Evolutionary conservation across 1,140 invertebrate genomes (phyloP).

Genomic region (Solen grandis): DNA sequence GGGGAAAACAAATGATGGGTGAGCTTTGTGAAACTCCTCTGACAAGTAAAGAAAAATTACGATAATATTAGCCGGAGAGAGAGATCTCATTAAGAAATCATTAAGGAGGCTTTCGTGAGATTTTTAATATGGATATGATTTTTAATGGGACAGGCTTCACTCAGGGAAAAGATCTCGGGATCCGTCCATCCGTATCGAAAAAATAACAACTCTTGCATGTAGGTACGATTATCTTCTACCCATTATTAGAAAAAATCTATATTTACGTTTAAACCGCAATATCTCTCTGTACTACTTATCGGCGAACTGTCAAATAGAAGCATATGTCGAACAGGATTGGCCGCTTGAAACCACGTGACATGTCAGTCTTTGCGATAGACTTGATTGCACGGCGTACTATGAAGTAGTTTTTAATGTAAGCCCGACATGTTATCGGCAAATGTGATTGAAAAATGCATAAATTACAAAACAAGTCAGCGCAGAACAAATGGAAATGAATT

Average conservation of each 20-base stretch:
- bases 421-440: conserved; percentile 45
- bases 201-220: too few relatives aligned
- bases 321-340: conserved; percentile 44
- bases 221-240: too few relatives aligned
- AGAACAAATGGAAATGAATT: conserved; percentile 10
- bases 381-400: conserved; percentile 45
- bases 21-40: too few relatives aligned
- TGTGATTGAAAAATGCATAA: conserved; percentile 59
- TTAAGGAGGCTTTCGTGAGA: conserved; percentile 11
- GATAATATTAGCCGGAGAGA: conserved; percentile 42
- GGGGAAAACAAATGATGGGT: too few relatives aligned
- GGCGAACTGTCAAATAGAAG: conserved; percentile 50
- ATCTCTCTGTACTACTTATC: conserved; percentile 38
- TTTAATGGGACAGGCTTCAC: too few relatives aligned
- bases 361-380: conserved; percentile 38
- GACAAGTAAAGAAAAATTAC: conserved; percentile 43
- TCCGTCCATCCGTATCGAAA: too few relatives aligned
- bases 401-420: conserved; percentile 55
- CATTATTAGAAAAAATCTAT: too few relatives aligned
- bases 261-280: neutral
- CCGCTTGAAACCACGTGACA: conserved; percentile 40
- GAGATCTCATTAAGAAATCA: conserved; percentile 46
- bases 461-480: conserved; percentile 34
- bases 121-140: too few relatives aligned
- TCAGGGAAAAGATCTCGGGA: too few relatives aligned